Percentiles rank a stretch among this genome's conserved stretches.
These are phyloP conservation scores for Olivierus martensii DNA, from an alignment of 1,140 invertebrate species.

Conservation along the genomic window DNA sequence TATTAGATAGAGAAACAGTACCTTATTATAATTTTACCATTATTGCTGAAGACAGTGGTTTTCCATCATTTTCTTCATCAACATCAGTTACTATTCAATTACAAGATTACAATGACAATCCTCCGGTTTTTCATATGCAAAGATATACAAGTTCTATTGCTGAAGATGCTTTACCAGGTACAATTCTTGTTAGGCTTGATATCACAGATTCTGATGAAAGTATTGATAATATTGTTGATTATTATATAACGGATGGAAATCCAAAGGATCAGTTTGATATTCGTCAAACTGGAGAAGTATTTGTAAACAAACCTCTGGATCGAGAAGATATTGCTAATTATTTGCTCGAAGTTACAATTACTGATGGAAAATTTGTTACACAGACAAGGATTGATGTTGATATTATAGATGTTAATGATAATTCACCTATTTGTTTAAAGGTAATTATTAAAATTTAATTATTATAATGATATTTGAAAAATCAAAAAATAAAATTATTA, in stretches of 20 bases:
- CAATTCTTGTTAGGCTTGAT: conserved; percentile 50
- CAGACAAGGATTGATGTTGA: conserved; percentile 50
- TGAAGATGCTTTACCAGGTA: conserved; percentile 49
- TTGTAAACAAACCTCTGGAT: conserved; percentile 28
- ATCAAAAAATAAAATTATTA: too few species aligned
- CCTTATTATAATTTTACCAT: conserved; percentile 68
- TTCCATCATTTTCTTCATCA: conserved; percentile 53
- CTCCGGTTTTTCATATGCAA: conserved; percentile 53
- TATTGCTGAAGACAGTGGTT: conserved; percentile 60
- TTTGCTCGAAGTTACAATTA: conserved; percentile 54
- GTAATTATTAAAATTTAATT: conserved; percentile 10
- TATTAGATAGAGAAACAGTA: conserved; percentile 70
- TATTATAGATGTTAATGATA: conserved; percentile 75
- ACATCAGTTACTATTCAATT: conserved; percentile 48
- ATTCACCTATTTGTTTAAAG: conserved; percentile 41
- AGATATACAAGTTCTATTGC: conserved; percentile 53
- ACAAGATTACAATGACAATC: conserved; percentile 78
- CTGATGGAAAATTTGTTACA: conserved; percentile 70
- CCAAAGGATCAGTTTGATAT: conserved; percentile 24
- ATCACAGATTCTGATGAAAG: conserved; percentile 17
- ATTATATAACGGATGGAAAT: conserved; percentile 21
- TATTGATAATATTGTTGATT: conserved; percentile 7
- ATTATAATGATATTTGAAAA: too few species aligned
- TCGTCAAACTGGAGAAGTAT: conserved; percentile 30
- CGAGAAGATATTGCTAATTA: conserved; percentile 40